Evolutionary conservation across 2,113 vertebrate genomes (phyloP).

Genomic region (Coryphaenoides rupestris): DNA sequence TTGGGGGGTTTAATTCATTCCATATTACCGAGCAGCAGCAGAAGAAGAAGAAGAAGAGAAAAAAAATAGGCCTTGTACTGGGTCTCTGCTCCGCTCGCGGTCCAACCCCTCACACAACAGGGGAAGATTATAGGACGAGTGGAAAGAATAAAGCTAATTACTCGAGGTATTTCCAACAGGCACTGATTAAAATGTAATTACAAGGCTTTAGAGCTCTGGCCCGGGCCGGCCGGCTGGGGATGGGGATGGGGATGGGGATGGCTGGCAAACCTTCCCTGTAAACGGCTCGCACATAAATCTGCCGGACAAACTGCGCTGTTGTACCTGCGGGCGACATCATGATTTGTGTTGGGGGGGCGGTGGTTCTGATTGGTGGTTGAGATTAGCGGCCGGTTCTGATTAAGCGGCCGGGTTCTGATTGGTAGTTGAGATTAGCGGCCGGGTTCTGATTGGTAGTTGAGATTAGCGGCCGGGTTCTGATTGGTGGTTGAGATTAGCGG

Average conservation of each 20-base stretch:
- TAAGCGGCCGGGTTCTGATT: not conserved
- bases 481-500: not conserved
- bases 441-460: not conserved
- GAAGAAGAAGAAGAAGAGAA: too few relatives aligned
- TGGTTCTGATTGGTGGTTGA: not conserved
- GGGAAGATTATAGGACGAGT: constrained; percentile 64
- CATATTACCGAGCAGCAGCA: constrained; percentile 48
- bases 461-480: not conserved
- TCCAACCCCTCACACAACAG: constrained; percentile 55
- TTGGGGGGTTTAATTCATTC: constrained; percentile 46
- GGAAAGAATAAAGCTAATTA: constrained; percentile 69
- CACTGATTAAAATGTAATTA: constrained; percentile 69
- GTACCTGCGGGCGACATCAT: not conserved
- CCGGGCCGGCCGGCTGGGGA: too few relatives aligned
- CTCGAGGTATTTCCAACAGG: constrained; percentile 66
- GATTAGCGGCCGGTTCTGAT: too few relatives aligned
- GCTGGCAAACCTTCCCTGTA: constrained; percentile 50
- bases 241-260: too few relatives aligned
- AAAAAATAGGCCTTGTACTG: constrained; percentile 7
- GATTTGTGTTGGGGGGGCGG: not conserved
- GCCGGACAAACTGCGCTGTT: constrained; percentile 21
- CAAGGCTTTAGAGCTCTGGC: constrained; percentile 59
- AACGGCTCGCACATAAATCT: constrained; percentile 39
- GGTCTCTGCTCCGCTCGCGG: constrained; percentile 30
- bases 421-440: not conserved